phyloP scores from a whole-genome alignment of 2,888 invertebrate species.

The Aphelenchoides bicaudatus region DNA sequence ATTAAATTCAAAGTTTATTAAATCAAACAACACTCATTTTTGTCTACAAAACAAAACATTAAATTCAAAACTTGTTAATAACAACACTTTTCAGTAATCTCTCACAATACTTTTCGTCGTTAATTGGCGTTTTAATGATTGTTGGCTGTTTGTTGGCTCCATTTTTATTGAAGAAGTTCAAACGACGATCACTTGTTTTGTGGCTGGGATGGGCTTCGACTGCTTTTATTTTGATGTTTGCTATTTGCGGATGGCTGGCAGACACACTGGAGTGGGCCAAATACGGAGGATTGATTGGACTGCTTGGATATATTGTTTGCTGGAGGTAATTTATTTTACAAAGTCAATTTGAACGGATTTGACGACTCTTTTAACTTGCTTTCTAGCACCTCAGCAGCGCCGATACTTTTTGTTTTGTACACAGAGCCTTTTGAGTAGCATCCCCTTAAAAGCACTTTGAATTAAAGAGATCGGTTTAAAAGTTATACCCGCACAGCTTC shows the following conservation, averaged over 20 bases:
- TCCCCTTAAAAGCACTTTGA: too few relatives aligned
- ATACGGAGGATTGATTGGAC: conserved; percentile 36
- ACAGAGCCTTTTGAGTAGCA: too few relatives aligned
- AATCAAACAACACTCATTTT: too few relatives aligned
- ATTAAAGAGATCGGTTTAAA: too few relatives aligned
- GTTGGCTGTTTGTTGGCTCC: conserved; percentile 42
- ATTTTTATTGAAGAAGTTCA: conserved; percentile 38
- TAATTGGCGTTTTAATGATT: conserved; percentile 46
- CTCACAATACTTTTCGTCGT: conserved; percentile 45
- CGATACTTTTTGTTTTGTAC: too few relatives aligned
- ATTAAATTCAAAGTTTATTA: too few relatives aligned
- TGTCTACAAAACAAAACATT: too few relatives aligned
- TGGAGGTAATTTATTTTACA: conserved; percentile 36
- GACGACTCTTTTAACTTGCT: too few relatives aligned
- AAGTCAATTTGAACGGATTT: too few relatives aligned
- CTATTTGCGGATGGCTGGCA: conserved; percentile 27
- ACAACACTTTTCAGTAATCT: conserved; percentile 38
- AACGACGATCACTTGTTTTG: conserved; percentile 34
- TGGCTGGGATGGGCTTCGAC: conserved; percentile 24
- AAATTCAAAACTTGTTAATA: too few relatives aligned
- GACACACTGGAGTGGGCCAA: conserved; percentile 31
- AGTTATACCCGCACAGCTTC: too few relatives aligned
- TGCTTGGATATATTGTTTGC: conserved; percentile 42
- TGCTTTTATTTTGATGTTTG: conserved; percentile 22
- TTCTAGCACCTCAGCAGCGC: too few relatives aligned